Evolutionary conservation across 1,140 invertebrate genomes (phyloP), one percentile per base, ranked within the genome.

Genomic region (Apocrypta bakeri): DNA sequence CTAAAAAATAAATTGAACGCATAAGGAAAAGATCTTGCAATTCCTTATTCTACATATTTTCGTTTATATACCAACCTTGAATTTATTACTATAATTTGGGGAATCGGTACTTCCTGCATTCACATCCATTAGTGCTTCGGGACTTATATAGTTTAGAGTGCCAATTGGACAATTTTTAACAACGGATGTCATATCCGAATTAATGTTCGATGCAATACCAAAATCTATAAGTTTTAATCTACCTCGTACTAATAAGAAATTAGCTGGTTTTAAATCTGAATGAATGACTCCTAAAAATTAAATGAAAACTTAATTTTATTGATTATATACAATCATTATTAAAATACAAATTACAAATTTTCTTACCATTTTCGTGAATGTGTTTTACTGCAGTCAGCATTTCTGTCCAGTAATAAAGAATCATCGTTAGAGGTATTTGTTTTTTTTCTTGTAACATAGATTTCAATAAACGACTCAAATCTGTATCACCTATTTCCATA

Each of bases 181-280:
- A 48, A 99, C 96, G 87, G 96, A 97, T 0, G 98, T 99, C 89
- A 96, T 96, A 88, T 99, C 98, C 64, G 94, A 93, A 87, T 97
- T 95, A 73, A 99, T 94, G 73, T 95, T 95, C 71, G 97, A 97
- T n/a, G 98, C 96, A 86, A 99, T 99, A 29, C 98, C 98, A 93
- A 99, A 99, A 92, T 99, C 98, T 84, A 99, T 99, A 29, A 99
- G 92, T 92, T 99, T 99, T 6, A 99, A 90, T 71, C 95, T 93
- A 4, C 97, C 97, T 81, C 94, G 94, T 29, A 98, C 97, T 86
- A 98, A 92, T 14, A 99, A 93, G 92, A 99, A 99, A 92, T 99
- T 99, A 1, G 97, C 97, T 14, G 98, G 98, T 91, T 99, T 99
- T 79, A 99, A 92, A 92, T 99, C 98, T 0, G 97, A 97, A 93